Evolutionary conservation across 2,113 vertebrate species (phyloP).

Genomic region (Aleadryas rufinucha): DNA sequence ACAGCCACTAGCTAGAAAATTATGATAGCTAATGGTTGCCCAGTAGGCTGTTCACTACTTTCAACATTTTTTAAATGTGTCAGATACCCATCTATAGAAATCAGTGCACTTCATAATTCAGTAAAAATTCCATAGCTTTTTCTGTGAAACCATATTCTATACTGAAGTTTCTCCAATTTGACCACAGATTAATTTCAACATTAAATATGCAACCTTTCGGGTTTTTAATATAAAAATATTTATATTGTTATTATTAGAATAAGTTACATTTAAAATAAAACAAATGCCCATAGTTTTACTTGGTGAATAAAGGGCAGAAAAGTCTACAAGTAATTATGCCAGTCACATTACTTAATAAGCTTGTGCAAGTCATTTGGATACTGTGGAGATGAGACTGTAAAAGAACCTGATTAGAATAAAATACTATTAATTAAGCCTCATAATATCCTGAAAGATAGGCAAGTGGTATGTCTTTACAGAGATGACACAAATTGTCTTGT

Average conservation of each 20-base stretch:
- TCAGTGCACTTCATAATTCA: neutral
- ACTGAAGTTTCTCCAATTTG: neutral
- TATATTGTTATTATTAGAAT: neutral
- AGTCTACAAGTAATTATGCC: neutral
- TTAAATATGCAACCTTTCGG: neutral
- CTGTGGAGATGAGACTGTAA: neutral
- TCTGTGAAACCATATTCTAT: neutral
- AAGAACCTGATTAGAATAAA: constrained; percentile 39
- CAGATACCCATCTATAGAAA: neutral
- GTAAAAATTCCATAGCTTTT: neutral
- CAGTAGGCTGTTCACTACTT: neutral
- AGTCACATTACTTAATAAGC: constrained; percentile 20
- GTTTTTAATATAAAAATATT: neutral
- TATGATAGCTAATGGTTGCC: neutral
- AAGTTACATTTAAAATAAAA: neutral
- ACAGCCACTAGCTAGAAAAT: neutral
- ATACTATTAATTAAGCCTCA: constrained; percentile 15
- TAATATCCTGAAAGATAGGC: neutral
- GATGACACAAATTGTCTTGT: neutral
- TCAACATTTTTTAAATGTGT: neutral
- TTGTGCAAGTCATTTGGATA: neutral
- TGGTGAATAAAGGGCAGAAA: neutral
- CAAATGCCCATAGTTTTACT: neutral
- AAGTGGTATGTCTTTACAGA: neutral
- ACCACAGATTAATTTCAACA: neutral